Evolutionary conservation across 1,140 invertebrate genomes (phyloP).

Genomic region (Linepithema humile): DNA sequence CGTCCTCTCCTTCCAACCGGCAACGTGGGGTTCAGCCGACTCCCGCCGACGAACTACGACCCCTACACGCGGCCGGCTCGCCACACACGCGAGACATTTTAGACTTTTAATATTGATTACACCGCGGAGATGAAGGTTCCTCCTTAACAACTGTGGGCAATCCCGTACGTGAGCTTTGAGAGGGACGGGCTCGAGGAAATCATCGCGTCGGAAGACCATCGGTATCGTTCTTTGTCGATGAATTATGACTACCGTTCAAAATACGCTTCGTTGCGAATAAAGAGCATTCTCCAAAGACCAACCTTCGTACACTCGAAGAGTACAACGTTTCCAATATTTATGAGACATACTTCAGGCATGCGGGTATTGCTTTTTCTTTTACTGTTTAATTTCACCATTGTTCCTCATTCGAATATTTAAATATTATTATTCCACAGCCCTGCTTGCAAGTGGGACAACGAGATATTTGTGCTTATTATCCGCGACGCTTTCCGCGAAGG

Average conservation of each 20-base stretch:
- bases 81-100: slow-evolving; percentile 82
- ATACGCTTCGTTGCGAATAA: slow-evolving; percentile 5
- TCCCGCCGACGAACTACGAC: slow-evolving; percentile 69
- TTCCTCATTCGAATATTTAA: slow-evolving; percentile 1
- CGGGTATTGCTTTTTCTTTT: background rate
- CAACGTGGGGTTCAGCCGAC: slow-evolving; percentile 70
- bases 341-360: background rate
- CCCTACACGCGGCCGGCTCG: slow-evolving; percentile 66
- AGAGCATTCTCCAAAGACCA: background rate
- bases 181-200: background rate
- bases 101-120: slow-evolving; percentile 84
- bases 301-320: background rate
- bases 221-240: slow-evolving; percentile 17
- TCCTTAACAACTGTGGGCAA: slow-evolving; percentile 42
- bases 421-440: background rate
- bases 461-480: slow-evolving; percentile 27
- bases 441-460: background rate
- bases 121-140: slow-evolving; percentile 59
- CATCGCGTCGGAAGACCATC: background rate
- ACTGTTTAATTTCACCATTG: slow-evolving; percentile 21
- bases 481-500: background rate
- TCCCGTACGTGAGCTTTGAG: background rate
- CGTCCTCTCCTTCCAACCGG: slow-evolving; percentile 64
- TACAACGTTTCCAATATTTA: background rate
- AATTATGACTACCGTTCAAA: background rate